Base-by-base conservation (phyloP, 1,140 invertebrate genomes). In the Rhopalosiphum maidis region DNA sequence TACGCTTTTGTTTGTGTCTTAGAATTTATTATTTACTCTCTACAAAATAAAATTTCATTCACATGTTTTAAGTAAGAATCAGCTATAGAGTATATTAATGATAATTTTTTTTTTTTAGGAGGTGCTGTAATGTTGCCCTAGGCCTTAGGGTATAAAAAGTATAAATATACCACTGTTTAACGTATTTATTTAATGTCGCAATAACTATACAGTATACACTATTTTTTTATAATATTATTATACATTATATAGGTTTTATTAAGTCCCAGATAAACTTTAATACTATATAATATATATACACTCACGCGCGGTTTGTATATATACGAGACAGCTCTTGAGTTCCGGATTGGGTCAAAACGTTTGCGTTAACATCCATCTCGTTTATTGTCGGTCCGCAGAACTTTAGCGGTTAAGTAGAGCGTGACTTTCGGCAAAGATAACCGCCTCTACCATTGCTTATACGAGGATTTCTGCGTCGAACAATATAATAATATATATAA, bases 341-440 rank as follows among this genome's bases (percentile, higher is more conserved):
- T 89, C 7, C 88, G n/a, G 88, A 48, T 89, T 21, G 88, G 30
- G 30, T 89, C 46, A 35, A 89, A 22, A 89, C 88, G 48, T 89
- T 89, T 54, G n/a, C n/a, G 21, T 9, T 35, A 55, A 89, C 46
- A 89, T 55, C 88, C 48, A 54, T 55, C n/a, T 54, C 35, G 18
- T 89, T 89, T 51, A 54, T 89, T 51, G n/a, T 54, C 88, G 30
- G 48, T 55, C 46, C 46, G 35, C n/a, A 54, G 46, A 89, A 89
- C 88, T 89, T 89, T 89, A 15, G 55, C 89, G 51, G 41, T 41
- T 90, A 90, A 90, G 89, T 60, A 60, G 89, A 60, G 89, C 89
- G 55, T 90, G 89, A 90, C 89, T 90, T 90, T 90, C 54, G 22
- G 89, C 89, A 90, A 55, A 90, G 55, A 90, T 90, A 90, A 90